These are phyloP conservation scores for Emydocephalus ijimae DNA, from an alignment of 2,113 vertebrate species.

Conservation along the genomic window DNA sequence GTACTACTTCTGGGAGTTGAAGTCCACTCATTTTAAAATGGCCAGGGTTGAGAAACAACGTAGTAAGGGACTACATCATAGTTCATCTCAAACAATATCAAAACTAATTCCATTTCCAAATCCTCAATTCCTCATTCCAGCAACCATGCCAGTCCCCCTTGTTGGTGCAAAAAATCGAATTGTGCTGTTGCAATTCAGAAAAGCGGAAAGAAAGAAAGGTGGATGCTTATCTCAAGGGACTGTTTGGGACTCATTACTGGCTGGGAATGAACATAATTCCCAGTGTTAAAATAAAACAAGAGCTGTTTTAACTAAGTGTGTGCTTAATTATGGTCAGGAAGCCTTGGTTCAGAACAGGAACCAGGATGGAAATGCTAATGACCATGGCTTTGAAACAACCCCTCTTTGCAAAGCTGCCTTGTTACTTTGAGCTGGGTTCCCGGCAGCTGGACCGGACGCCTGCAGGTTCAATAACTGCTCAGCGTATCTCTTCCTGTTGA, in stretches of 20 bases:
- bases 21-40: too few relatives aligned
- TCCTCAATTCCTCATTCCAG: neutral
- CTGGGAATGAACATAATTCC: too few relatives aligned
- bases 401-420: neutral
- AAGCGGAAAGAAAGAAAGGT: too few relatives aligned
- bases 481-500: conserved; percentile 56
- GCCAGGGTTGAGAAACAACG: too few relatives aligned
- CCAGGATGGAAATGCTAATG: neutral
- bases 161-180: too few relatives aligned
- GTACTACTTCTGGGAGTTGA: neutral
- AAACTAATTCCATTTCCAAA: neutral
- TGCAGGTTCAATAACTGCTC: conserved; percentile 30
- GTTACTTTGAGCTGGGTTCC: neutral
- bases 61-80: neutral
- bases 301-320: too few relatives aligned
- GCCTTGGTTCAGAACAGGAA: neutral
- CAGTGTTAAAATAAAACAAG: too few relatives aligned
- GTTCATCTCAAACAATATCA: neutral
- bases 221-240: too few relatives aligned
- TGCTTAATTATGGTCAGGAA: too few relatives aligned
- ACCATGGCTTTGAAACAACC: neutral
- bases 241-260: too few relatives aligned
- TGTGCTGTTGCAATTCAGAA: neutral
- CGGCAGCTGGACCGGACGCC: neutral
- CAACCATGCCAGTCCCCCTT: too few relatives aligned